Evolutionary conservation across 2,113 vertebrate species (phyloP).

Genomic region (Willisornis vidua): DNA sequence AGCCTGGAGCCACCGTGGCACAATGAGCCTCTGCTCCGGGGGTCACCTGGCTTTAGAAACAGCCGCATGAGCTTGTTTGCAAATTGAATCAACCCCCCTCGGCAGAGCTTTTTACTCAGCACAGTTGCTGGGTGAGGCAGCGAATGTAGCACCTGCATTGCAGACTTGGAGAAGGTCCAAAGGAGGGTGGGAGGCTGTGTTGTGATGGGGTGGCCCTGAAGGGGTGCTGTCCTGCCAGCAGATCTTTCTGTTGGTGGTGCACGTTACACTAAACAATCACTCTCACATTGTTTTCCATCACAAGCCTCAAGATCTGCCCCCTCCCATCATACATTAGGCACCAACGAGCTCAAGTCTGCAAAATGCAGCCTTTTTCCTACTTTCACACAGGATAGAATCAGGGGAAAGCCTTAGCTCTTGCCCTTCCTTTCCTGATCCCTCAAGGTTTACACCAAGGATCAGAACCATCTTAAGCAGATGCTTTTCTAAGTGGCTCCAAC

Average conservation of each 20-base stretch:
- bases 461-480: background rate
- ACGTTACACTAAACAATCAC: background rate
- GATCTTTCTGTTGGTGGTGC: constrained; percentile 3
- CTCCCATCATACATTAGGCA: background rate
- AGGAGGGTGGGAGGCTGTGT: constrained; percentile 39
- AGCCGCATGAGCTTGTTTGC: constrained; percentile 47
- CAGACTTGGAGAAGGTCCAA: constrained; percentile 61
- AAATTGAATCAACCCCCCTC: background rate
- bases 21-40: background rate
- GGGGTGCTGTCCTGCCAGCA: constrained; percentile 43
- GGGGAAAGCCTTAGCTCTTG: background rate
- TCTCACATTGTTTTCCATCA: background rate
- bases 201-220: constrained; percentile 19
- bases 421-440: background rate
- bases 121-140: constrained; percentile 17
- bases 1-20: background rate
- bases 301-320: background rate
- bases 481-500: background rate
- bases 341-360: background rate
- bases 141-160: constrained; percentile 60
- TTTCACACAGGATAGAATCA: background rate
- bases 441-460: background rate
- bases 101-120: constrained; percentile 1
- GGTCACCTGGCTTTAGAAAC: constrained; percentile 53
- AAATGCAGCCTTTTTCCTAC: background rate